A percentile compares a stretch with the other conserved stretches of the same genome.
phyloP scores from a whole-genome alignment of 2,888 invertebrate species.

The Tiliacea aurago region DNA sequence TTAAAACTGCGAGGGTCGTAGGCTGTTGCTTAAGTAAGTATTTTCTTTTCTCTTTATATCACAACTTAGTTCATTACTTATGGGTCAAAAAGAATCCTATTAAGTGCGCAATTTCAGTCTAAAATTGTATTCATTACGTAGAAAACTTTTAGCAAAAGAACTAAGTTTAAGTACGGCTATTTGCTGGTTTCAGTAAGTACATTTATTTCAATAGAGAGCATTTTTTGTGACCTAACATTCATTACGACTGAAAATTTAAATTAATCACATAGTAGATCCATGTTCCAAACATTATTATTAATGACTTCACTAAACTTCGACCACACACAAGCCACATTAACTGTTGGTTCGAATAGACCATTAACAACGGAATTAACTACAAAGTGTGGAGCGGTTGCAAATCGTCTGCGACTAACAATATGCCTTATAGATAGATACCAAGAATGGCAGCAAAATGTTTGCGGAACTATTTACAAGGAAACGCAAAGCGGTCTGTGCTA shows the following conservation, averaged over 20 bases:
- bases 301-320: constrained; percentile 66
- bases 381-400: constrained; percentile 68
- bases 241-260: constrained; percentile 32
- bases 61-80: constrained; percentile 47
- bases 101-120: constrained; percentile 47
- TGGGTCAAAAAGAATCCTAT: constrained; percentile 47
- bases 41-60: constrained; percentile 49
- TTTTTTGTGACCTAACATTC: constrained; percentile 30
- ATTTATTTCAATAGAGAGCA: constrained; percentile 39
- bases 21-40: constrained; percentile 37
- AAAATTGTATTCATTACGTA: constrained; percentile 43
- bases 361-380: constrained; percentile 71
- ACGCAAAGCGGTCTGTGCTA: constrained; percentile 71
- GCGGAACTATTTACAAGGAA: constrained; percentile 85
- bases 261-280: constrained; percentile 54
- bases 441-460: constrained; percentile 76
- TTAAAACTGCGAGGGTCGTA: constrained; percentile 32
- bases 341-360: constrained; percentile 62
- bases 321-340: constrained; percentile 71
- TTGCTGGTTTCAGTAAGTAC: constrained; percentile 30
- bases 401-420: constrained; percentile 68
- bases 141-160: constrained; percentile 45
- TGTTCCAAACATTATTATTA: constrained; percentile 63
- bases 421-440: constrained; percentile 70
- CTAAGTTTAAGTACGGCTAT: constrained; percentile 35